Base-by-base conservation (phyloP, 1,140 invertebrate species). In the Tachypleus tridentatus region DNA sequence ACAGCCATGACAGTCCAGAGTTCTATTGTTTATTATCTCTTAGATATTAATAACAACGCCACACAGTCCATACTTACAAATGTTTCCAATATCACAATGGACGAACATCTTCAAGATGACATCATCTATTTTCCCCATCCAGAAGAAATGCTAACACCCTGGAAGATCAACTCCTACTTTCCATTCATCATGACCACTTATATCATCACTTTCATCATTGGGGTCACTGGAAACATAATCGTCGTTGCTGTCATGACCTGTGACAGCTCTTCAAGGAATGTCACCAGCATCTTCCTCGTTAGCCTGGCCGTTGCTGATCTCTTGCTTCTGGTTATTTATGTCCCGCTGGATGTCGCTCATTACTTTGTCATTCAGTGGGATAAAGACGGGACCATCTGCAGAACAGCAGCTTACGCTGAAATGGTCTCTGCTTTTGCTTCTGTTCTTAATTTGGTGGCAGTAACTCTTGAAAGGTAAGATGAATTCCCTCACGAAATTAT, bases 391-490 rank as follows among this genome's bases (percentile, higher is more conserved):
- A 67, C 73, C 5, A 66, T 78, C 11, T 79, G 78, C 67, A 78
- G 77, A 68, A 57, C 76, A 54, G 73, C 76, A 4, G 72, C 71
- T n/a, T 79, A 75, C 65, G 72, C 71, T 3, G 74, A 77, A 62
- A 72, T 63, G 58, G 11, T 66, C 4, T 69, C 67, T 63, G 65
- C 62, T 54, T 65, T 71, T 29, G 73, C 75, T 0, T 76, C 77
- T n/a, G 73, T 78, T 4, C 71, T 79, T 5, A 79, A 78, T 64
- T 67, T 79, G 5, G 74, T 78, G 6, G 75, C 74, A 11, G 74
- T 78, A 49, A 79, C 76, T 65, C 66, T 77, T 4, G 77, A 79
- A 72, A 77, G 77, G 77, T 77, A 68, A 73, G 74, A 29, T 2
- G 29, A 29, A 29, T 29, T 29, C 29, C 29, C 29, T 29, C 29